A percentile compares a stretch with the other conserved stretches of the same genome.
phyloP scores from a whole-genome alignment of 2,797 vertebrate species.

The Oophaga sylvatica region DNA sequence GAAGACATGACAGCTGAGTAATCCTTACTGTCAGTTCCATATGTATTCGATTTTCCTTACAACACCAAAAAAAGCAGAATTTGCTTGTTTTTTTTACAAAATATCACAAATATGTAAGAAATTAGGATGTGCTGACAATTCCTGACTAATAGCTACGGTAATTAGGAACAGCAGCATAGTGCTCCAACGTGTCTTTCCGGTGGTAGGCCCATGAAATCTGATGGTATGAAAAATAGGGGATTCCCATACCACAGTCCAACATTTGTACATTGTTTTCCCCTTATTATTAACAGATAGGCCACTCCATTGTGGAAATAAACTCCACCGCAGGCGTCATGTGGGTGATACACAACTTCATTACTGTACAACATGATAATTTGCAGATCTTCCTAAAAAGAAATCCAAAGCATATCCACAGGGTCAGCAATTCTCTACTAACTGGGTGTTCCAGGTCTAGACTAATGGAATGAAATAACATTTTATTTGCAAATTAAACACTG shows the following conservation, averaged over 20 bases:
- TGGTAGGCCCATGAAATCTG: background rate
- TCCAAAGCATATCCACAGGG: slow-evolving; percentile 1
- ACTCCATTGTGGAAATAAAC: slow-evolving; percentile 38
- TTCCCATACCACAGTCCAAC: slow-evolving; percentile 10
- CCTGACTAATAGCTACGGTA: background rate
- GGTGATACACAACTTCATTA: slow-evolving; percentile 31
- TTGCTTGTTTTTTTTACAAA: background rate
- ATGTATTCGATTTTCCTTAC: background rate
- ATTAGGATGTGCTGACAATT: slow-evolving; percentile 5
- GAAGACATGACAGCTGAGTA: background rate
- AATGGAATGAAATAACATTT: background rate
- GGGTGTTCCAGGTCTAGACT: slow-evolving; percentile 40
- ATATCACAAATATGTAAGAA: background rate
- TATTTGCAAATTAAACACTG: background rate
- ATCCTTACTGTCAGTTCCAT: background rate
- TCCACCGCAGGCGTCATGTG: slow-evolving; percentile 10
- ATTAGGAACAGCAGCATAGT: background rate
- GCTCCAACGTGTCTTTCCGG: background rate
- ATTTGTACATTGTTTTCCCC: background rate
- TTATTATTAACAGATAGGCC: slow-evolving; percentile 53
- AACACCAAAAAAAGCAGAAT: background rate
- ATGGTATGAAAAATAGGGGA: background rate
- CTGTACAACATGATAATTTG: slow-evolving; percentile 43
- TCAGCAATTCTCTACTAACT: slow-evolving; percentile 19
- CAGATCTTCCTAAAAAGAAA: slow-evolving; percentile 3